Evolutionary conservation across 1,140 invertebrate genomes (phyloP).

Genomic region (Chelonus insularis): DNA sequence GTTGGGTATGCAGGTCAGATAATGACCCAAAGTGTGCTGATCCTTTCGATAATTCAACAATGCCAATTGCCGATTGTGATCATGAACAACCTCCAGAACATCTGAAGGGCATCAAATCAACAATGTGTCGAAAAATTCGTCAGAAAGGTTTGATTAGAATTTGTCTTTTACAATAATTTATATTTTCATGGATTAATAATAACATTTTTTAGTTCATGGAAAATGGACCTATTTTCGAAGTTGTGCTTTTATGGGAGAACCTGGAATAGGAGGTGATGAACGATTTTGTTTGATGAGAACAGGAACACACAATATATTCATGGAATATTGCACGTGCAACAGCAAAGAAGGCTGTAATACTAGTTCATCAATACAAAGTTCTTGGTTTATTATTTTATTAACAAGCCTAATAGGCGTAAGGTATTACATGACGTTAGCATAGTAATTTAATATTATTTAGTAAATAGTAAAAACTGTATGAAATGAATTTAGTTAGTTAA

Average conservation of each 20-base stretch:
- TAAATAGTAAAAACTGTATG: too few species aligned
- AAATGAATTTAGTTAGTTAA: too few species aligned
- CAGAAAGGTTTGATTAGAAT: slow-evolving; percentile 75
- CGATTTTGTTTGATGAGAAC: slow-evolving; percentile 88
- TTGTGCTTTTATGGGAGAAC: slow-evolving; percentile 88
- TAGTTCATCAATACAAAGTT: slow-evolving; percentile 45
- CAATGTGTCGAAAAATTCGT: slow-evolving; percentile 90
- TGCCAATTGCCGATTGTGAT: slow-evolving; percentile 84
- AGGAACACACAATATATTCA: slow-evolving; percentile 90
- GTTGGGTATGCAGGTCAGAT: slow-evolving; percentile 88
- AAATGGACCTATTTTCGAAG: slow-evolving; percentile 88
- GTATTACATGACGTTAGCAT: too few species aligned
- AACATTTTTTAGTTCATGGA: slow-evolving; percentile 79
- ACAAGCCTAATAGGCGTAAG: too few species aligned
- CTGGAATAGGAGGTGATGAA: slow-evolving; percentile 87
- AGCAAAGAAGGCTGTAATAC: slow-evolving; percentile 89
- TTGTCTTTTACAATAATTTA: slow-evolving; percentile 18
- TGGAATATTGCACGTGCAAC: slow-evolving; percentile 91
- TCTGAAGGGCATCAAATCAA: slow-evolving; percentile 71
- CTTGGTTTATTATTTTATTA: slow-evolving; percentile 24
- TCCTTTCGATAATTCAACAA: slow-evolving; percentile 88
- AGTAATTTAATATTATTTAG: too few species aligned
- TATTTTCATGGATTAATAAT: too few species aligned
- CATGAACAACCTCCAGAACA: slow-evolving; percentile 68
- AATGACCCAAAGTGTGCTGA: slow-evolving; percentile 88